These are phyloP conservation scores for Anguilla marmorata DNA, from an alignment of 2,797 vertebrate genomes.

Conservation along the genomic window DNA sequence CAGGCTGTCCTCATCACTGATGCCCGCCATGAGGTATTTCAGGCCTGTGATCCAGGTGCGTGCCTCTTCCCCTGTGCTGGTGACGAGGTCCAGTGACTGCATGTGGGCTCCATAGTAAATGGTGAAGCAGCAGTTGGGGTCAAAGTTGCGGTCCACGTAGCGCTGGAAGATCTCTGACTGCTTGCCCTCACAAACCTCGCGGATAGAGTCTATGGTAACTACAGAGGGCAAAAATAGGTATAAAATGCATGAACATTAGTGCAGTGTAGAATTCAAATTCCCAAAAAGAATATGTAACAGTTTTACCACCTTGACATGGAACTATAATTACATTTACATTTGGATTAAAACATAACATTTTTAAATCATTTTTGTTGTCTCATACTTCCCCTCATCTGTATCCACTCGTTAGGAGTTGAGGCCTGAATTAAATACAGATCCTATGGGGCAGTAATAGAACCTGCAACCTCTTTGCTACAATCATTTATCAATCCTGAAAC, in stretches of 20 bases:
- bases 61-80: conserved; percentile 81
- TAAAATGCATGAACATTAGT: background rate
- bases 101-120: conserved; percentile 94
- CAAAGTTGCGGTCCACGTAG: conserved; percentile 84
- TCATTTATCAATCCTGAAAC: too few species aligned
- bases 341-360: background rate
- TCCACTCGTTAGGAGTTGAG: background rate
- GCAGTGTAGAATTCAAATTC: background rate
- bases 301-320: background rate
- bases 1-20: conserved; percentile 96
- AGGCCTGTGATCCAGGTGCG: conserved; percentile 97
- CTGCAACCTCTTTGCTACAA: too few species aligned
- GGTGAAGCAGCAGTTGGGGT: conserved; percentile 97
- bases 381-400: background rate
- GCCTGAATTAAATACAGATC: background rate
- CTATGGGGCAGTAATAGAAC: too few species aligned
- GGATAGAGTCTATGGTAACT: conserved; percentile 95
- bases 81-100: conserved; percentile 92
- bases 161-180: conserved; percentile 97
- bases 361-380: background rate
- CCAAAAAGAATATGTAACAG: background rate
- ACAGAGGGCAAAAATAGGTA: conserved; percentile 22
- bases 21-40: conserved; percentile 95
- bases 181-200: conserved; percentile 93
- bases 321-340: background rate